A percentile compares a stretch with the other conserved stretches of the same genome.
These are phyloP conservation scores for Furcula furcula DNA, from an alignment of 2,888 invertebrate species.

Conservation along the genomic window DNA sequence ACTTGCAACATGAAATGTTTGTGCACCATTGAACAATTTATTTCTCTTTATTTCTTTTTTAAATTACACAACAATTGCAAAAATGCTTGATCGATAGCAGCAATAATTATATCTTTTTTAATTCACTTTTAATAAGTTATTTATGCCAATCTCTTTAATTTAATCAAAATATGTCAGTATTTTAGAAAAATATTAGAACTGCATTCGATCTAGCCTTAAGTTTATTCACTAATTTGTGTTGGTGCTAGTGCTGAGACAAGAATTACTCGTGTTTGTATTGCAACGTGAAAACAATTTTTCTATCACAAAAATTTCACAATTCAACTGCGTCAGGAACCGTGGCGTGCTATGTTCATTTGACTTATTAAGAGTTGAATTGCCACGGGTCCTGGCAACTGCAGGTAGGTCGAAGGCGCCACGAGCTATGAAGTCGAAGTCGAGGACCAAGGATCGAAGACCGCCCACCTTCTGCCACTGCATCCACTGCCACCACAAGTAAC, in stretches of 20 bases:
- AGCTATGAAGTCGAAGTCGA: slow-evolving; percentile 43
- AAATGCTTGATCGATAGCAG: no score
- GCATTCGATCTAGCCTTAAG: no score
- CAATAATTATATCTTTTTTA: no score
- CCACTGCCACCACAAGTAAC: slow-evolving; percentile 37
- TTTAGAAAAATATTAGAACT: no score
- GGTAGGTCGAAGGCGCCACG: slow-evolving; percentile 67
- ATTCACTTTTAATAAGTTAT: no score
- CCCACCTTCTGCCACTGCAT: slow-evolving; percentile 62
- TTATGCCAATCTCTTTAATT: no score
- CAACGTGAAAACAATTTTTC: slow-evolving; percentile 20
- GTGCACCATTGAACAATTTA: slow-evolving; percentile 29
- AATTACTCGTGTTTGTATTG: slow-evolving; percentile 26
- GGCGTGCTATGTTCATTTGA: neutral
- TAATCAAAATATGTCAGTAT: no score
- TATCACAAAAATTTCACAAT: slow-evolving; percentile 12
- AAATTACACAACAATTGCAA: no score
- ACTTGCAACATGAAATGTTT: slow-evolving; percentile 12
- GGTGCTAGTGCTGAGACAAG: slow-evolving; percentile 26
- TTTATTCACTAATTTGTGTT: slow-evolving; percentile 1
- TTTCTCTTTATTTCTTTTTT: no score
- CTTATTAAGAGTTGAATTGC: slow-evolving; percentile 2
- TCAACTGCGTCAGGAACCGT: slow-evolving; percentile 17
- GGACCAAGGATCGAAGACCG: slow-evolving; percentile 39
- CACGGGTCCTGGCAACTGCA: slow-evolving; percentile 24